Conservation (phyloP, 2,797 vertebrate species). For the Cossypha caffra region DNA sequence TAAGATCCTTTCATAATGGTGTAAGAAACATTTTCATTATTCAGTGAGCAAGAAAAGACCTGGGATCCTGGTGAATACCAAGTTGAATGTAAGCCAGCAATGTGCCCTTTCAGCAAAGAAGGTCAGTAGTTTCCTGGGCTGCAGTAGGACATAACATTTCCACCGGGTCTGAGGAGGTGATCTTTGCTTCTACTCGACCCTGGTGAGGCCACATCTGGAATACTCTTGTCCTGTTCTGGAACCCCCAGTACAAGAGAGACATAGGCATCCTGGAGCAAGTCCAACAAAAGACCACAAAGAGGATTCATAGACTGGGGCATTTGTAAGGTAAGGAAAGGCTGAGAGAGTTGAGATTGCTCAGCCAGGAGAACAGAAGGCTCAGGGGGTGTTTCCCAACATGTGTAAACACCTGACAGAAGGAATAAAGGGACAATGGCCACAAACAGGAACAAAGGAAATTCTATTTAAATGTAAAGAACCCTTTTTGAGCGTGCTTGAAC, state of each 20-base stretch:
- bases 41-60: neutral
- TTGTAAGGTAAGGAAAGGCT: neutral
- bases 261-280: neutral
- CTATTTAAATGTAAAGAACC: neutral
- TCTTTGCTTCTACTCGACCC: neutral
- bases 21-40: neutral
- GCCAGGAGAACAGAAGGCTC: neutral
- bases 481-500: neutral
- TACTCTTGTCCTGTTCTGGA: neutral
- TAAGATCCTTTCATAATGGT: neutral
- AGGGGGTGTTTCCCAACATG: neutral
- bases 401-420: neutral
- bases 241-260: neutral
- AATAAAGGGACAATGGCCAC: neutral
- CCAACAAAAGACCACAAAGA: neutral
- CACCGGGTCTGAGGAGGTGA: rapidly evolving
- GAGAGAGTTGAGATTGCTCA: neutral
- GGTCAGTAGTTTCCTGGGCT: neutral
- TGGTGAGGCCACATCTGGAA: neutral
- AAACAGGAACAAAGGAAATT: neutral
- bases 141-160: rapidly evolving
- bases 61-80: neutral
- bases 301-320: neutral
- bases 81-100: neutral
- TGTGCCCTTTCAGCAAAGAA: neutral